Base-by-base conservation (phyloP, 2,113 vertebrate species). In the Rhinogobius similis region DNA sequence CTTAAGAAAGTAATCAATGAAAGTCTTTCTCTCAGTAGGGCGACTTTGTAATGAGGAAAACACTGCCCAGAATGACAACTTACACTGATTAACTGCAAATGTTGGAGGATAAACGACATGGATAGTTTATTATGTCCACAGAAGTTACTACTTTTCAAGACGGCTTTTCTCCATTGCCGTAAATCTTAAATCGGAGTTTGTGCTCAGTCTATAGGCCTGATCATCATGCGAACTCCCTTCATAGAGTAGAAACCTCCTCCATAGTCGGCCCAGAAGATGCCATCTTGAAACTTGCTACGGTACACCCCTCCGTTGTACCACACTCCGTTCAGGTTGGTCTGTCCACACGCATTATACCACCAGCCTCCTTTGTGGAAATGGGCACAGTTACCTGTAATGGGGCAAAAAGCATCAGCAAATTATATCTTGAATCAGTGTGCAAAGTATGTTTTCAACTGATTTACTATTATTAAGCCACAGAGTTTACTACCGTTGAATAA, bases 361-460 rank as follows among this genome's bases (percentile, higher is more conserved):
- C 98, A 99, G 64, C 98, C 98, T 3, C 96, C 98, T 90, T 98
- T 99, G 69, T 98, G 96, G 83, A 98, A 99, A 81, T 99, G 96
- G 13, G 98, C 98, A 20, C 98, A 99, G 93, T 99, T 99, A 68
- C 98, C 98, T 99, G 88, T 36, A 12, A 59, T 2, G 72, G n/a
- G 8, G 2, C 0, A 13, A 62, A 18, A 32, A 36, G 2, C 20
- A 13, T 38, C 21, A 21, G n/a, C 46, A 50, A 50, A n/a, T 21
- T 20, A 50, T 50, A 50, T 21, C 20, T 50, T 21, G 46, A 50
- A 50, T 10, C 21, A 3, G 20, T n/a, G n/a, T 10, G 9, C 43
- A n/a, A 46, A 21, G 46, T 50, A 10, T 9, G 46, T 20, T 21
- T 50, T 50, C 46, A 11, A n/a, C n/a, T n/a, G n/a, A 13, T 41